These are phyloP conservation scores for Drosophila affinis DNA, from an alignment of 2,888 invertebrate species.

Conservation along the genomic window DNA sequence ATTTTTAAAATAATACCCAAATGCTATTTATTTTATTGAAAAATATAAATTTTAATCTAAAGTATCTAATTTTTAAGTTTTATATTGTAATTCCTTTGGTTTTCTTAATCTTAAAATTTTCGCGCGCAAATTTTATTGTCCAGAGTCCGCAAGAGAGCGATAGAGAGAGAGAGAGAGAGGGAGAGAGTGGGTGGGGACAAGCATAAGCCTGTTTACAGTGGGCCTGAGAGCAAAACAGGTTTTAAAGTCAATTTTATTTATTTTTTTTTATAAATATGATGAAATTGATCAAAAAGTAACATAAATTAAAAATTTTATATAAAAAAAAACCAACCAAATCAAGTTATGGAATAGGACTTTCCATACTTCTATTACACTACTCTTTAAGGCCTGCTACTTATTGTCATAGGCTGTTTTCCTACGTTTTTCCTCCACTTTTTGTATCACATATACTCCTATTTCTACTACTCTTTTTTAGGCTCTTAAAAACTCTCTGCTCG, in stretches of 20 bases:
- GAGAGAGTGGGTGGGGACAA: slow-evolving; percentile 9
- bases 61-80: background rate
- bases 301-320: slow-evolving; percentile 8
- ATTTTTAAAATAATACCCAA: no score
- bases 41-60: background rate
- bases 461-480: slow-evolving; percentile 53
- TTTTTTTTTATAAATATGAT: slow-evolving; percentile 50
- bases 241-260: slow-evolving; percentile 31
- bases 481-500: slow-evolving; percentile 47
- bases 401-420: background rate
- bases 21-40: no score
- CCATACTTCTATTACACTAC: background rate
- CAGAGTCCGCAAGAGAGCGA: slow-evolving; percentile 34
- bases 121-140: slow-evolving; percentile 61
- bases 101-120: slow-evolving; percentile 51
- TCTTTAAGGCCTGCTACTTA: background rate
- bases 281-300: slow-evolving; percentile 51
- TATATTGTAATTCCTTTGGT: slow-evolving; percentile 8
- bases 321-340: background rate
- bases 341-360: background rate
- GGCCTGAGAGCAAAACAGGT: slow-evolving; percentile 48
- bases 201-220: slow-evolving; percentile 57
- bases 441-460: slow-evolving; percentile 11
- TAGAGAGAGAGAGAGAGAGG: slow-evolving; percentile 25
- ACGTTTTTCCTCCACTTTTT: slow-evolving; percentile 10